Base-by-base conservation (phyloP, 2,113 vertebrate genomes). In the Bothrops jararaca region DNA sequence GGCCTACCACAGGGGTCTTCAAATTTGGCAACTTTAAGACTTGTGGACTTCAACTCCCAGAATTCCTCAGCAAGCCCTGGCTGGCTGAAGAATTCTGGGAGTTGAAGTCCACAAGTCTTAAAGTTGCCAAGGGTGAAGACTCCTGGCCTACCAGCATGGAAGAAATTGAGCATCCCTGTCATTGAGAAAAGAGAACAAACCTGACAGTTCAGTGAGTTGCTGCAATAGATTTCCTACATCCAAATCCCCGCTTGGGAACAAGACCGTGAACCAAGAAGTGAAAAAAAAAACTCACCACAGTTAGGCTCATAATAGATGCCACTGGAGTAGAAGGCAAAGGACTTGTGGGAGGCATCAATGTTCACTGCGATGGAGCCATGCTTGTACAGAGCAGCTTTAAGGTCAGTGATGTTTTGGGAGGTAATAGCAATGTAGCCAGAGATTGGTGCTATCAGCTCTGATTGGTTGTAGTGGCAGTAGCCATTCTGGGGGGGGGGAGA, bases 261-360 rank as follows among this genome's bases (percentile, higher is more conserved):
- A 85, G 69, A 15, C 53, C 42, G 20, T 13, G 29, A 52, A 85
- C 11, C 13, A 57, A 85, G 39, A 13, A n/a, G 24, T 8, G 5
- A 4, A 0, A 18, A 0, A 23, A 29, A 23, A 29, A 53, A 89
- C 98, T 96, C 86, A 97, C 97, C 96, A 13, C 97, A 98, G 0
- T 69, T 93, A 7, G 98, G 96, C 91, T 98, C 97, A 0, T 98
- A 97, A 89, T 98, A 97, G 90, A 98, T 94, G 0, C 98, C 97
- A 1, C 95, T 96, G 95, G 98, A 97, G 20, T 97, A 97, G 96
- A 98, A 98, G 57, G 97, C 93, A 0, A 97, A 97, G 2, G 98
- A 97, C 5, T 95, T 96, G 54, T 98, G 98, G 0, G 94, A 91
- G 2, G 98, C 97, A 0, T 98, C 98, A 0, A 98, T 97, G 90